Percentiles rank a stretch among this genome's conserved stretches.
Conservation (phyloP, 1,140 invertebrate species). For the Diabrotica undecimpunctata region DNA sequence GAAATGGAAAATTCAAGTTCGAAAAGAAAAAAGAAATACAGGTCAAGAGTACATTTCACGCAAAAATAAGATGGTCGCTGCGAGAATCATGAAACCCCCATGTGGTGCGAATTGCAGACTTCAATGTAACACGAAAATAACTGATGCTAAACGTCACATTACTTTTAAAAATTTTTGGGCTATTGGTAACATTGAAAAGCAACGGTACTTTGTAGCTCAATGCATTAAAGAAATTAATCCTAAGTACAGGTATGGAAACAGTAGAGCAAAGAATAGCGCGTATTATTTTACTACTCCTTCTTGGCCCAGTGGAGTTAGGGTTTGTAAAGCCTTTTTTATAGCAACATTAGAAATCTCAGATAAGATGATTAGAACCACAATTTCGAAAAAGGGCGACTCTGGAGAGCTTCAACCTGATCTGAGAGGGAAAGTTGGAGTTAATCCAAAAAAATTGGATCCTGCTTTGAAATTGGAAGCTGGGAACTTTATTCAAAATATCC, state of each 20-base stretch:
- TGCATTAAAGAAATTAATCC: neutral
- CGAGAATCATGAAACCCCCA: neutral
- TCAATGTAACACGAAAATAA: neutral
- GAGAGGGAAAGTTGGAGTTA: constrained; percentile 17
- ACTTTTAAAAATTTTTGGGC: neutral
- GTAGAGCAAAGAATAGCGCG: no score
- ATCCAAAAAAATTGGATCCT: constrained; percentile 16
- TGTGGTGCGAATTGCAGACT: neutral
- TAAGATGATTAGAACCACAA: neutral
- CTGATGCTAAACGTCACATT: neutral
- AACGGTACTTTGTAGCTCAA: neutral
- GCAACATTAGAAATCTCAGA: neutral
- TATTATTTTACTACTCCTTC: no score
- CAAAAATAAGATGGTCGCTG: neutral
- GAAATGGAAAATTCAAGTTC: no score
- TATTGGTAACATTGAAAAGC: neutral
- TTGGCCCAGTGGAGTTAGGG: neutral
- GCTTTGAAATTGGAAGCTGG: neutral
- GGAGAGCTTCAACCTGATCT: constrained; percentile 7
- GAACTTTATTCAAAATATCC: constrained; percentile 20
- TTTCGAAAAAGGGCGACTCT: neutral
- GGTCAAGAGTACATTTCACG: no score
- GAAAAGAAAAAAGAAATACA: no score
- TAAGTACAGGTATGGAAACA: neutral
- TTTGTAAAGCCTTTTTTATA: neutral